phyloP scores from a whole-genome alignment of 2,888 invertebrate species.

The Plutella xylostella region DNA sequence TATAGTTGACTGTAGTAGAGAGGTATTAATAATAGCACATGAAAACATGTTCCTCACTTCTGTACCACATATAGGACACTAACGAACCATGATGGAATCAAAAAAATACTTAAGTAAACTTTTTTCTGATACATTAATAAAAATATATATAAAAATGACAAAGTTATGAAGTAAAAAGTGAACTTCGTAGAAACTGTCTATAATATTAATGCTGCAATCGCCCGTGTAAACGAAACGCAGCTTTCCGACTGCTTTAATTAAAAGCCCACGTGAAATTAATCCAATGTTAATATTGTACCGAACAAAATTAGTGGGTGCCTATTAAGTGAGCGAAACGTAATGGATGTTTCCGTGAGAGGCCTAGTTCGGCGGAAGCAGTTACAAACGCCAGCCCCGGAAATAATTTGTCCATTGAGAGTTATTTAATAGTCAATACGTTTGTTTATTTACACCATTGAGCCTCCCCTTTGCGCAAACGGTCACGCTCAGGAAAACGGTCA shows the following conservation, averaged over 20 bases:
- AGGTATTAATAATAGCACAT: too few relatives aligned
- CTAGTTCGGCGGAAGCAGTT: constrained; percentile 26
- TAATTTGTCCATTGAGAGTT: constrained; percentile 42
- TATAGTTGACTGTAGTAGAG: too few relatives aligned
- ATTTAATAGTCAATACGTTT: constrained; percentile 38
- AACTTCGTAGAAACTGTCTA: too few relatives aligned
- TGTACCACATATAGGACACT: too few relatives aligned
- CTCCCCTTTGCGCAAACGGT: constrained; percentile 28
- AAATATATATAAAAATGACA: too few relatives aligned
- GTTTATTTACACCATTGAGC: constrained; percentile 38
- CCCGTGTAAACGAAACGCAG: not conserved
- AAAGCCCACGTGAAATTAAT: not conserved
- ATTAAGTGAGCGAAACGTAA: too few relatives aligned
- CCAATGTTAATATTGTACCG: not conserved
- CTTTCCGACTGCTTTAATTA: not conserved
- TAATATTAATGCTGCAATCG: too few relatives aligned
- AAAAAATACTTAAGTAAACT: too few relatives aligned
- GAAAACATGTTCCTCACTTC: too few relatives aligned
- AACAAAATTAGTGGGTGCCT: not conserved
- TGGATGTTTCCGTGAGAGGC: constrained; percentile 8
- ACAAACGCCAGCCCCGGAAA: constrained; percentile 34
- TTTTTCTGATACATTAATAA: too few relatives aligned
- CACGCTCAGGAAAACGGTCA: constrained; percentile 21
- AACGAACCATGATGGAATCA: too few relatives aligned
- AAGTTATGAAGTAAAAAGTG: too few relatives aligned